Evolutionary conservation across 2,113 vertebrate genomes (phyloP), one percentile per base, ranked within the genome.

Genomic region (Helogale parvula): DNA sequence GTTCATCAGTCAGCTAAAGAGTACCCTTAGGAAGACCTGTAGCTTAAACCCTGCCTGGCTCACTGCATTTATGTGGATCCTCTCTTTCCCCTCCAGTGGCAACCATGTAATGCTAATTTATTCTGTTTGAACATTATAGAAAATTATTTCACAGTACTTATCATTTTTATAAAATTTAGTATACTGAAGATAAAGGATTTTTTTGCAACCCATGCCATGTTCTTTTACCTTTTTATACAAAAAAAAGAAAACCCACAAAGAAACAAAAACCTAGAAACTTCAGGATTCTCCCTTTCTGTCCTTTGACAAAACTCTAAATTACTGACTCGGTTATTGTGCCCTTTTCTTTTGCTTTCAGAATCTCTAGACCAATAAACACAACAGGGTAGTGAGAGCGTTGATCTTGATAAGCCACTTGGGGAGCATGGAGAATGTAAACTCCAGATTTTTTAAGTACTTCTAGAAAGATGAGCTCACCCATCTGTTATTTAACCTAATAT

Each of bases 71-170:
- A 2, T 41, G 10, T 52, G 6, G 0, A 33, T 79, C 19, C 25
- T 93, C 17, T 81, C n/a, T 90, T 9, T 0, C 3, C 8, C 5
- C 27, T 90, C 35, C 35, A 10, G 10, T 83, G 23, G 21, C 35
- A 52, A n/a, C 31, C 57, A 66, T 52, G 47, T 69, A 33, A 66
- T 74, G 23, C 25, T 68, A 84, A 17, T 45, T 79, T 90, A 25
- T 31, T 92, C 14, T 33, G 5, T 54, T 72, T 52, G 66, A 60
- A 83, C 19, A 71, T 79, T 60, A 83, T 84, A 23, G 7, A 77
- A 79, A 66, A 33, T 33, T 86, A 33, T 86, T 88, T 94, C 92
- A 50, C 45, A 76, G 23, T 86, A 57, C 15, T 88, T 97, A 60
- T 47, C 27, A 95, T 45, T 88, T 79, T 88, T 82, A 65, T 71